These are phyloP conservation scores for Catotricha subobsoleta DNA, from an alignment of 2,888 invertebrate genomes.

Conservation along the genomic window DNA sequence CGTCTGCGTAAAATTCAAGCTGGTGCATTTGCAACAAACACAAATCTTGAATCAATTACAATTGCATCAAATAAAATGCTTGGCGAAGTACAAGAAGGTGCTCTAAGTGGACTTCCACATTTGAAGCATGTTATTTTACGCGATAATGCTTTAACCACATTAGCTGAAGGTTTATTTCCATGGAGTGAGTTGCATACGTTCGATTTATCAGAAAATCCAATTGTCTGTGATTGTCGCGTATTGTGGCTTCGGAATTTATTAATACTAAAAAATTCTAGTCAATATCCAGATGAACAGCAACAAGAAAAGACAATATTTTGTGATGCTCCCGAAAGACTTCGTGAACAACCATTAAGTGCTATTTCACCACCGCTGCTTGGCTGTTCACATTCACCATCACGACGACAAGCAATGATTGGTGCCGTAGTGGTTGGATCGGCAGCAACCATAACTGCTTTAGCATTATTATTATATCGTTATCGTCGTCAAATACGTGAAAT, in stretches of 20 bases:
- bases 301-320: conserved; percentile 39
- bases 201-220: conserved; percentile 66
- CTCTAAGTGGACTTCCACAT: conserved; percentile 63
- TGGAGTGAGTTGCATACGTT: conserved; percentile 59
- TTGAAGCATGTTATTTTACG: conserved; percentile 55
- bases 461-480: conserved; percentile 58
- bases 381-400: conserved; percentile 60
- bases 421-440: conserved; percentile 56
- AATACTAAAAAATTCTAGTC: conserved; percentile 19
- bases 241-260: conserved; percentile 62
- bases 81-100: conserved; percentile 52
- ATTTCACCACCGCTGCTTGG: conserved; percentile 61
- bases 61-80: conserved; percentile 63
- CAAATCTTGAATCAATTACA: conserved; percentile 59
- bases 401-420: conserved; percentile 63
- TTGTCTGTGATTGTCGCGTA: conserved; percentile 62
- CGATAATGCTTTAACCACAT: conserved; percentile 56
- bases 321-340: conserved; percentile 50
- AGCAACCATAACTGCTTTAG: conserved; percentile 49
- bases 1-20: conserved; percentile 53
- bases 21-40: conserved; percentile 61
- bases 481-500: conserved; percentile 62
- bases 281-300: neutral
- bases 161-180: conserved; percentile 62
- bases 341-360: conserved; percentile 46